Base-by-base conservation (phyloP, 37 sponge, comb jelly and placozoan genomes). In the Ephydatia muelleri region DNA sequence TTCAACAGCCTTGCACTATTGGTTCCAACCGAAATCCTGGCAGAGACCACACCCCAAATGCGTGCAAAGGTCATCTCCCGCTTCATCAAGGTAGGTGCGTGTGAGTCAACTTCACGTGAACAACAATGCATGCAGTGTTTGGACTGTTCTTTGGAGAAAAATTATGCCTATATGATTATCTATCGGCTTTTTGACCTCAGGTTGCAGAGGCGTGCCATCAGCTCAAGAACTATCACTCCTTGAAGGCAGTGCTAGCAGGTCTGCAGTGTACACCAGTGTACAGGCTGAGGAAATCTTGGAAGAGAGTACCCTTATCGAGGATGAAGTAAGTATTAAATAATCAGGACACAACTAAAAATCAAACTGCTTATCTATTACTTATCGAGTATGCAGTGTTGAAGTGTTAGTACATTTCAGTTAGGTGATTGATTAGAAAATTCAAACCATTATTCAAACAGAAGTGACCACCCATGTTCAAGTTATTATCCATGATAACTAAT, bases 241-340 rank as follows among this genome's bases (percentile, higher is more conserved):
- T 92, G 77, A 92, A 92, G 76, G 92, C 92, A 3, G 43, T 92
- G 21, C 76, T 92, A 26, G 84, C 92, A 2, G 92, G 92, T 31
- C 88, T 92, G 3, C 84, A 87, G 81, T 87, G 83, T 39, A 78
- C 88, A 0, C 78, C 92, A 21, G 32, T 92, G 37, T 87, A 76
- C 76, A 66, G 92, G n/a, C 77, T 92, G 48, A 72, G 87, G 77
- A 84, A 75, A 64, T 78, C 81, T 14, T 92, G 92, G 92, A 81
- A 79, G 49, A 79, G 74, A 38, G 92, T 92, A 21, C 84, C 88
- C 48, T 29, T 80, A 40, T 87, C 80, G 70, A 83, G 77, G 37
- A 84, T 43, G 40, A 92, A 71, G 92, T 92, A 38, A 43, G 79
- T 30, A 27, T n/a, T n/a, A n/a, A n/a, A n/a, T n/a, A n/a, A n/a